Conservation (phyloP, 2,797 vertebrate genomes). For the Pelobates cultripes region DNA sequence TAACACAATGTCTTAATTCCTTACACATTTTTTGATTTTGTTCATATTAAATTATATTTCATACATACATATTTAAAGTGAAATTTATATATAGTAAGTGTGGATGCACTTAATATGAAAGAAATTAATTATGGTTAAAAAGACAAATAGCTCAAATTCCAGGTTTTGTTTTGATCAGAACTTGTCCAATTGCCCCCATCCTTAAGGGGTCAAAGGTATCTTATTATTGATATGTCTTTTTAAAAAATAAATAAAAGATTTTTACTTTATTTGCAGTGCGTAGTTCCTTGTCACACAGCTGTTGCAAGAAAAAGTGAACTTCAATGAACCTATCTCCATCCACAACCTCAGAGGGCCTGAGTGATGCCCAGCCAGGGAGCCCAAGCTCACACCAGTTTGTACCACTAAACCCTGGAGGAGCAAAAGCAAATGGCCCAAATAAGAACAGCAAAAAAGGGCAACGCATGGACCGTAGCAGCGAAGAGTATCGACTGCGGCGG, state of each 20-base stretch:
- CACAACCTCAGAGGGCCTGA: conserved; percentile 24
- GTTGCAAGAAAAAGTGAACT: background rate
- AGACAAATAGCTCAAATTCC: no score
- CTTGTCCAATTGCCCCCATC: no score
- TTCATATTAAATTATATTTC: no score
- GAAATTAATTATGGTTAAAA: no score
- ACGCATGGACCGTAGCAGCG: conserved; percentile 86
- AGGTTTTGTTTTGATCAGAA: no score
- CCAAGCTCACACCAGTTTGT: conserved; percentile 77
- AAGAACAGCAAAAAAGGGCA: conserved; percentile 87
- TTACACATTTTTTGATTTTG: no score
- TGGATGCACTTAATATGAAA: no score
- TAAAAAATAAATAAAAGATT: background rate
- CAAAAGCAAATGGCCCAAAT: conserved; percentile 83
- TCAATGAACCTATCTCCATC: conserved; percentile 39
- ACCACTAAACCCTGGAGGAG: conserved; percentile 79
- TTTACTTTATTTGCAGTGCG: background rate
- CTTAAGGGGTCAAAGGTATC: no score
- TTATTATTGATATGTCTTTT: no score
- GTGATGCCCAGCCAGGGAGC: conserved; percentile 23
- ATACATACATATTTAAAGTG: no score
- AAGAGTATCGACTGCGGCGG: conserved; percentile 90
- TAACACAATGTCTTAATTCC: no score
- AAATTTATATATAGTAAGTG: no score
- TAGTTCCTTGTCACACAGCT: background rate